Percentiles rank a stretch among this genome's conserved stretches.
Conservation (phyloP, 2,113 vertebrate species). For the Pygathrix nemaeus region DNA sequence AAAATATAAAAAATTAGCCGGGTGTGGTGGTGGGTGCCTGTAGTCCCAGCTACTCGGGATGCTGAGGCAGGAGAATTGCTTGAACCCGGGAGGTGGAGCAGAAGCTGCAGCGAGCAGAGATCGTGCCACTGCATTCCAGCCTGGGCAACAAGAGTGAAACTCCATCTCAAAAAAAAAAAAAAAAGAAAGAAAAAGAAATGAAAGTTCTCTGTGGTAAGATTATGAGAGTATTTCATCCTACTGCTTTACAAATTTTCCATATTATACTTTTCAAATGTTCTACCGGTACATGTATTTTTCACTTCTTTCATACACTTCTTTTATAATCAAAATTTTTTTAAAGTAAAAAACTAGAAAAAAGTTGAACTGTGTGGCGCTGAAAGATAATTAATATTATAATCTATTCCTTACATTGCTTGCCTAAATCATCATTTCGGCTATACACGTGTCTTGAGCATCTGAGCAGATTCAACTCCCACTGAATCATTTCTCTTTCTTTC, state of each 20-base stretch:
- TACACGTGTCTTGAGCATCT: neutral
- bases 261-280: neutral
- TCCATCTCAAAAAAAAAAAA: too few relatives aligned
- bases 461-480: neutral
- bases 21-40: too few relatives aligned
- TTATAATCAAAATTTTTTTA: neutral
- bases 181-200: neutral
- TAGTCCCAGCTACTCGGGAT: too few relatives aligned
- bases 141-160: too few relatives aligned
- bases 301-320: constrained; percentile 23
- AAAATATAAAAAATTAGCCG: too few relatives aligned
- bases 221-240: neutral
- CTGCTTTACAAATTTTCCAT: neutral
- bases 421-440: constrained; percentile 17
- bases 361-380: neutral
- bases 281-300: neutral
- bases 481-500: constrained; percentile 18
- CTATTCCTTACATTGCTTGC: constrained; percentile 7
- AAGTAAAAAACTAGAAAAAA: neutral
- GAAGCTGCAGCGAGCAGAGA: too few relatives aligned
- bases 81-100: too few relatives aligned
- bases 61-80: too few relatives aligned
- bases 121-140: too few relatives aligned
- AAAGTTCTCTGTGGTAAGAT: neutral
- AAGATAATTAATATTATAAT: constrained; percentile 10